These are phyloP conservation scores for Sarcophilus harrisii DNA, from an alignment of 2,797 vertebrate species.

Conservation along the genomic window DNA sequence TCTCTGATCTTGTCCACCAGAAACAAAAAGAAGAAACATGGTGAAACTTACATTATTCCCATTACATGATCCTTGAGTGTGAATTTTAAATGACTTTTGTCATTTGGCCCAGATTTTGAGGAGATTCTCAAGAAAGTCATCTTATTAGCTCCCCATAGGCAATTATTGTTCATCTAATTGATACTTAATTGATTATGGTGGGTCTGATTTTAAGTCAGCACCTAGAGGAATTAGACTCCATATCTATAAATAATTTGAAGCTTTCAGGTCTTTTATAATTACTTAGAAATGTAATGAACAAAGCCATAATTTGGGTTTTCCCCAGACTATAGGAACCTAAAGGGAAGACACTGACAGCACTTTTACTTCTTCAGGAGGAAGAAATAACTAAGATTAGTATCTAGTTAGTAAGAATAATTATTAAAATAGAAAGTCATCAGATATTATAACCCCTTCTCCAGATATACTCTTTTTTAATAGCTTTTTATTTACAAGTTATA, in stretches of 20 bases:
- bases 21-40: not conserved
- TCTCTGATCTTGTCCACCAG: not conserved
- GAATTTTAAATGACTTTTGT: not conserved
- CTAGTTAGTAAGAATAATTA: not conserved
- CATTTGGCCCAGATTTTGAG: not conserved
- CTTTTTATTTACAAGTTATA: too few species aligned
- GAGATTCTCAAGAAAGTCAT: not conserved
- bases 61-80: not conserved
- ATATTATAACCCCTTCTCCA: not conserved
- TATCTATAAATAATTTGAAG: not conserved
- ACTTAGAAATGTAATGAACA: not conserved
- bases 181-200: not conserved
- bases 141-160: not conserved
- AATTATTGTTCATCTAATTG: not conserved
- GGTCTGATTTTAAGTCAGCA: not conserved
- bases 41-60: not conserved
- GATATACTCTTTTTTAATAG: too few species aligned
- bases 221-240: not conserved
- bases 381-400: not conserved
- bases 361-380: not conserved
- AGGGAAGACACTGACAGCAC: too few species aligned
- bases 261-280: not conserved
- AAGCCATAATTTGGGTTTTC: not conserved
- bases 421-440: not conserved
- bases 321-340: not conserved